Evolutionary conservation across 1,140 invertebrate genomes (phyloP).

Genomic region (Drosophila novamexicana): DNA sequence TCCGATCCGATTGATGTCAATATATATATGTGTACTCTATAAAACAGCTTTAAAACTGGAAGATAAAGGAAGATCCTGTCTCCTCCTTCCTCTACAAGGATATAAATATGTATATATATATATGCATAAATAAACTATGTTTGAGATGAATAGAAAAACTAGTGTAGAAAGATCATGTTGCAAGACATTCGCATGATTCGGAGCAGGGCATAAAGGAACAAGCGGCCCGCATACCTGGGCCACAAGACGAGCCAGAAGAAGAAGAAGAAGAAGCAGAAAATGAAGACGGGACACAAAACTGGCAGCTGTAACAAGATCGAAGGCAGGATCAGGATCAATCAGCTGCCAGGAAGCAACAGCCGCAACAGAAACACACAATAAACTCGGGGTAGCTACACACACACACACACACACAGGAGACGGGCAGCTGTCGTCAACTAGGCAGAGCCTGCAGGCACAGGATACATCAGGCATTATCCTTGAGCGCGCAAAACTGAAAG

Average conservation of each 20-base stretch:
- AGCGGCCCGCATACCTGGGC: slow-evolving; percentile 44
- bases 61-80: too few species aligned
- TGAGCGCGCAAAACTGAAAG: slow-evolving; percentile 39
- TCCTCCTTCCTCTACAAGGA: too few species aligned
- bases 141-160: too few species aligned
- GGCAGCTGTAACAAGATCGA: slow-evolving; percentile 74
- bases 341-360: slow-evolving; percentile 62
- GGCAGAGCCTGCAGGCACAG: slow-evolving; percentile 54
- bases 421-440: slow-evolving; percentile 77
- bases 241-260: not conserved
- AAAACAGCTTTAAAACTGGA: too few species aligned
- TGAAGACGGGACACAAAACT: slow-evolving; percentile 6
- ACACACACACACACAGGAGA: slow-evolving; percentile 20
- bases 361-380: slow-evolving; percentile 45
- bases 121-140: too few species aligned
- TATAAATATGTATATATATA: too few species aligned
- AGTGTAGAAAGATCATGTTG: too few species aligned
- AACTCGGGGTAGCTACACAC: slow-evolving; percentile 56
- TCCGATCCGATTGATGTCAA: too few species aligned
- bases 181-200: slow-evolving; percentile 15
- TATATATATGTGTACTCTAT: too few species aligned
- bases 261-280: not conserved
- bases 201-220: slow-evolving; percentile 27
- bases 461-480: slow-evolving; percentile 40
- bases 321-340: slow-evolving; percentile 75